phyloP scores from a whole-genome alignment of 1,140 invertebrate species.

The Heliconius congener region DNA sequence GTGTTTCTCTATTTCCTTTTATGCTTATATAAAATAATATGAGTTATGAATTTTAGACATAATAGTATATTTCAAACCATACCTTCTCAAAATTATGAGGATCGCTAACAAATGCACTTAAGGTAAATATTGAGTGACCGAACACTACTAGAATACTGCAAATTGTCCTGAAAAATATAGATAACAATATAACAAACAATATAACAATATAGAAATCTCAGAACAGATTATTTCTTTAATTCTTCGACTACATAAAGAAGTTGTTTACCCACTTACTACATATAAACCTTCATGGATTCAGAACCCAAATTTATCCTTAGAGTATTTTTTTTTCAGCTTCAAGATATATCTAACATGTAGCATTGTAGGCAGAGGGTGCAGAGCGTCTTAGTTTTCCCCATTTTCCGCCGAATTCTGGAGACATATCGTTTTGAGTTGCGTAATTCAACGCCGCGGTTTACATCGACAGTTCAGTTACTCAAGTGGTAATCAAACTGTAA shows the following conservation, averaged over 20 bases:
- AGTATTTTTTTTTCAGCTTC: not conserved
- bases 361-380: not conserved
- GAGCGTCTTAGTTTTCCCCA: not conserved
- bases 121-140: conserved; percentile 7
- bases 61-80: not conserved
- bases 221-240: no score
- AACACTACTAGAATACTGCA: not conserved
- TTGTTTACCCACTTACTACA: no score
- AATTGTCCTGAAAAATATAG: not conserved
- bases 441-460: not conserved
- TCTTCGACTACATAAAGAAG: no score
- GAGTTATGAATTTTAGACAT: no score
- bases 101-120: conserved; percentile 19
- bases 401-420: not conserved
- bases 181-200: no score
- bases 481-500: no score
- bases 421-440: not conserved
- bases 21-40: no score
- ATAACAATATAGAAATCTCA: no score
- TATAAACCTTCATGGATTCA: no score
- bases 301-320: no score
- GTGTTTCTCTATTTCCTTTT: no score
- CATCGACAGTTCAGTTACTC: no score
- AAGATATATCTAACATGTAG: not conserved
- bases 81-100: conserved; percentile 30